Base-by-base conservation (phyloP, 2,797 vertebrate genomes). In the Microctenopoma steveboyesi region DNA sequence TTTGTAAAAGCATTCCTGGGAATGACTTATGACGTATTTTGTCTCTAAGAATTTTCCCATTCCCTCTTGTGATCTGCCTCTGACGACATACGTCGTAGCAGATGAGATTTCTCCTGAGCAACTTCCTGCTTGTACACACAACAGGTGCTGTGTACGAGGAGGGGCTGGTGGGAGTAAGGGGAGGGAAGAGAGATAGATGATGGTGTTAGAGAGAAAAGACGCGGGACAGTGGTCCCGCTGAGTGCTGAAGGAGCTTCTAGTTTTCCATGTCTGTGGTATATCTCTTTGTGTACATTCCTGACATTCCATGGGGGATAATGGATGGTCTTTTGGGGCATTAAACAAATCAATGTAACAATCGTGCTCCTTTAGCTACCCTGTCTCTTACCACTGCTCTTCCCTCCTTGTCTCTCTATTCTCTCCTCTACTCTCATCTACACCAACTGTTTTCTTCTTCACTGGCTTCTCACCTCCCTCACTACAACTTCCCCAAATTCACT, bases 81-180 rank as follows among this genome's bases (percentile, higher is more conserved):
- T 57, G 62, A 73, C 61, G 53, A 4, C 48, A 50, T 18, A 55
- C 49, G 83, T 18, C 0, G 10, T 14, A 85, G 81, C 90, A 91
- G 90, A 91, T 92, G 91, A 88, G 78, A 90, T 80, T 85, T 71
- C 73, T 92, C 85, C 63, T 33, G 47, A 76, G 85, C 80, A 84
- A 89, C 88, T 81, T 91, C 88, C 87, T 86, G 83, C 89, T 83
- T 85, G 61, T 74, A 18, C 18, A 72, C 65, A 78, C 67, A 72
- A 72, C 64, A 33, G 33, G 33, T 35, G 33, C 8, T 35, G 33
- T 8, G 33, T 35, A 35, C 33, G 1, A 35, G 33, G 2, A 35
- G 12, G n/a, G 14, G 14, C 60, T 45, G 64, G 46, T 77, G 81
- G 81, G 88, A 85, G 70, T 39, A 62, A 62, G 56, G 57, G 69